Conservation (phyloP, 2,888 invertebrate genomes). For the Portevinia maculata region DNA sequence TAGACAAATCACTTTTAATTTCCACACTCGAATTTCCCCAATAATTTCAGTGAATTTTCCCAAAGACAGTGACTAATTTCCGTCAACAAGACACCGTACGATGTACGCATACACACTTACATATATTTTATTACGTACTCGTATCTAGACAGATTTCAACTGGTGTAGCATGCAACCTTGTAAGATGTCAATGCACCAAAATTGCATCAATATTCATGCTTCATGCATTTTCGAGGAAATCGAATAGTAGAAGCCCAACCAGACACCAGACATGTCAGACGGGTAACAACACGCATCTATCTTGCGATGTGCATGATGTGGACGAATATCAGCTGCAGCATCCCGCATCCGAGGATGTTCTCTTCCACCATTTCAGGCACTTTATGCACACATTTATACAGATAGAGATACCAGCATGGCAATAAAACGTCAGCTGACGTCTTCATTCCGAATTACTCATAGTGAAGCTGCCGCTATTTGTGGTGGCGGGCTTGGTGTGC, state of each 20-base stretch:
- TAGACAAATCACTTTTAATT: conserved; percentile 47
- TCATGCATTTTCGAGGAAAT: conserved; percentile 62
- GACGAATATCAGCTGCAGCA: conserved; percentile 53
- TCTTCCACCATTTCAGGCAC: conserved; percentile 1
- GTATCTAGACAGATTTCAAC: conserved; percentile 5
- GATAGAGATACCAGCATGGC: conserved; percentile 9
- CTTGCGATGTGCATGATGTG: conserved; percentile 4
- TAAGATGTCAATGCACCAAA: conserved; percentile 71
- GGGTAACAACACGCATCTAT: not conserved
- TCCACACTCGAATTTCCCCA: conserved; percentile 58
- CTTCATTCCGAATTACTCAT: conserved; percentile 45
- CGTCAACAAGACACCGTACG: conserved; percentile 60
- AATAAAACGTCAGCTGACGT: conserved; percentile 61
- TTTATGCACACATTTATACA: conserved; percentile 25
- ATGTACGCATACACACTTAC: not conserved
- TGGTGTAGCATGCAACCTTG: conserved; percentile 51
- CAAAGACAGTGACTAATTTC: conserved; percentile 72
- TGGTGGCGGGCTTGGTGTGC: not conserved
- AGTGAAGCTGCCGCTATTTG: not conserved
- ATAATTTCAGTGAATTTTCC: conserved; percentile 56
- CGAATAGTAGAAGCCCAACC: conserved; percentile 30
- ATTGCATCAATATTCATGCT: conserved; percentile 70
- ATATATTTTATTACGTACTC: no score
- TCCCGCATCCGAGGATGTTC: conserved; percentile 39
- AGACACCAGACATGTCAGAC: conserved; percentile 3